Evolutionary conservation across 2,113 vertebrate species (phyloP), one percentile per base, ranked within the genome.

Genomic region (Garra rufa): DNA sequence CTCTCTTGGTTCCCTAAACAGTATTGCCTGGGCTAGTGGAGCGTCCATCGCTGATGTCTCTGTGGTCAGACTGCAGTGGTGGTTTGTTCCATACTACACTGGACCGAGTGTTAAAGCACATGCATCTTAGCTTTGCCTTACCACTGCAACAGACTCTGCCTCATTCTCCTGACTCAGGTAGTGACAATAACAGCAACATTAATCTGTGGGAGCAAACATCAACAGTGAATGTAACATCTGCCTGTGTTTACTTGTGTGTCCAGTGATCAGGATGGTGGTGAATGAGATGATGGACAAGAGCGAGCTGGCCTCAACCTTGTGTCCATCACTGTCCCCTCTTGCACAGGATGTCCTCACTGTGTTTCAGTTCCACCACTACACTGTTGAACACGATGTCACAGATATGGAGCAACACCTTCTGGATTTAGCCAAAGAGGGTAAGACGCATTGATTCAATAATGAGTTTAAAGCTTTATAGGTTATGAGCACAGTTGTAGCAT

Each of bases 301-400:
- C 0, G 95, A 98, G 81, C 93, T 95, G 17, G 89, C 93, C 28
- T 91, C 93, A 6, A 87, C 92, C 4, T 88, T 92, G 77, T 91
- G 11, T 17, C 74, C 94, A 28, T 89, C 93, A 4, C 52, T 91
- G n/a, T 90, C 94, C 24, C 92, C 91, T 69, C 91, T 96, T 73
- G 91, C 95, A 73, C 96, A 94, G 0, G 97, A 99, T 85, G 93
- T 97, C 81, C 91, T 99, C 52, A 99, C 97, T 0, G 94, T 99
- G 84, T 99, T 99, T 89, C 98, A 99, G 92, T 98, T 97, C 85
- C 93, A 96, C 91, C 91, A 90, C 81, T 99, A 98, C 88, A 94
- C 96, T 80, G 84, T 94, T 9, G 93, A 95, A 81, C 96, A 95
- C 21, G 92, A 92, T 0, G 93, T 98, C 10, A 92, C 84, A 17